Base-by-base conservation (phyloP, 2,888 invertebrate species). In the Tolmerus cingulatus region DNA sequence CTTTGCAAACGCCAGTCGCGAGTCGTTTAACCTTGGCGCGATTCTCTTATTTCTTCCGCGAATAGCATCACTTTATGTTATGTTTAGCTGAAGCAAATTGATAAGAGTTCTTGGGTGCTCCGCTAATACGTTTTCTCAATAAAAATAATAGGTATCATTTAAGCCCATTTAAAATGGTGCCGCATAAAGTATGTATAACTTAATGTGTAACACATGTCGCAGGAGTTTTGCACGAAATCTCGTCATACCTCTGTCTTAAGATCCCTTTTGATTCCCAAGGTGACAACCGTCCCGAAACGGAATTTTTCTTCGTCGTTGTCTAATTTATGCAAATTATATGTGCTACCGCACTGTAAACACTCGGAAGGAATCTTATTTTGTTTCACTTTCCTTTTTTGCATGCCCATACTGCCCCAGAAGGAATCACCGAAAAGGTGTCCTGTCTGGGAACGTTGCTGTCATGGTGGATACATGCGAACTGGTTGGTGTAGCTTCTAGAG, bases 281-380 rank as follows among this genome's bases (percentile, higher is more conserved):
- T 23, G 23, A 40, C 78, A 78, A 78, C 19, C 23, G 23, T 40
- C 23, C 78, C 78, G 14, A 43, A 40, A 78, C 19, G 19, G 23
- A 43, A 78, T 78, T 23, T 12, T 19, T 40, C 40, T 23, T 19
- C 3, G 66, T 66, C 23, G 66, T 66, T 66, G 66, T 66, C 66
- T 66, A 82, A 82, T 82, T 82, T 82, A 82, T 82, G 82, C 23
- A 66, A 82, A 57, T 82, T 82, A 37, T 37, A 82, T 82, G 82
- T 82, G 55, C 27, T 66, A 82, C 66, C 82, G 23, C 57, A 57
- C 57, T n/a, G 57, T 82, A 82, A 57, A 82, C 66, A 82, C 76
- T 76, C 40, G n/a, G n/a, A 34, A 37, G 27, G n/a, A 76, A 76
- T 76, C n/a, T 74, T 40, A 76, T 74, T 74, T 74, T 74, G 34